Base-by-base conservation (phyloP, 2,797 vertebrate genomes). In the Acanthurus lineatus region DNA sequence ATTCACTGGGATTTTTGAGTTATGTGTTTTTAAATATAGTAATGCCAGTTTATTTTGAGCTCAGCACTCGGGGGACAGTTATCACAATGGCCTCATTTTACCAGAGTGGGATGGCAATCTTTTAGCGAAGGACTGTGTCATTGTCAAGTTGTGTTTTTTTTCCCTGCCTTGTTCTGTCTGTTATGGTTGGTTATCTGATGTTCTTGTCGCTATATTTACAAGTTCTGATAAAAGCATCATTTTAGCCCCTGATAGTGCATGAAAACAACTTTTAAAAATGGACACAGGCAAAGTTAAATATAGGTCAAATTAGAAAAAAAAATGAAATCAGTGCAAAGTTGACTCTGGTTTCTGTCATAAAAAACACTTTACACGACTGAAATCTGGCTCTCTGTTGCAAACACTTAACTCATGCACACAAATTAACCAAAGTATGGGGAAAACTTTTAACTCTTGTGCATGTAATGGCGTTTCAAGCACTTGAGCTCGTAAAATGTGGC, bases 1-100 rank as follows among this genome's bases (percentile, higher is more conserved):
- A 88, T 69, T 86, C 62, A 57, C 63, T 59, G 48, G 73, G 70
- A 25, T 76, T 79, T 86, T 74, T 87, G 73, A 89, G 72, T 89
- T 82, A 82, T 87, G 76, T 89, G 80, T 82, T 91, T 91, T 93
- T 91, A 93, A 93, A 94, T 93, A 91, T 92, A 94, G 89, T 81
- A 82, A 81, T 83, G 77, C 20, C 56, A 42, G 89, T 80, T 88
- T 94, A 93, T 94, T 93, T 92, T 76, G 57, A 90, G 92, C 69
- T 0, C 66, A 76, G 76, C 53, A 49, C 86, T 89, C 89, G 32
- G 17, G 88, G 88, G 90, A 92, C 69, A 85, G 73, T 87, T 86
- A 81, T 93, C 87, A 94, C 91, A 94, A 94, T 91, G 90, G 86
- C 89, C 88, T 88, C 81, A 76, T 92, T 90, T 91, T 85, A 65